These are phyloP conservation scores for Cephalotes varians DNA, from an alignment of 2,888 invertebrate species.

Conservation along the genomic window DNA sequence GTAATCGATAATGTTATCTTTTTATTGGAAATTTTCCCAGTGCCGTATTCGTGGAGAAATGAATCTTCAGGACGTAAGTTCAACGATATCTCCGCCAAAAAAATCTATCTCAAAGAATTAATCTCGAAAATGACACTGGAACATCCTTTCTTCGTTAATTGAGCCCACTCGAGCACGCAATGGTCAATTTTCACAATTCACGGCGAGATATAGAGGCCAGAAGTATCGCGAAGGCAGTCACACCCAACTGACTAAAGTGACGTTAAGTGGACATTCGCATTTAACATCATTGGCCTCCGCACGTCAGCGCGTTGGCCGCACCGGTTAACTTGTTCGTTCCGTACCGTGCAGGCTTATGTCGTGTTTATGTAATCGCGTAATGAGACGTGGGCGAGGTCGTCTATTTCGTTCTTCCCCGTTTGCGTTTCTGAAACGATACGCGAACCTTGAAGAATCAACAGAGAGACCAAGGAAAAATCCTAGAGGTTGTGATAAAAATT, in stretches of 20 bases:
- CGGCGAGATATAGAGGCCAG: constrained; percentile 19
- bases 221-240: constrained; percentile 64
- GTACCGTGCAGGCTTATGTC: constrained; percentile 54
- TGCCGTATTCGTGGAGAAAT: neutral
- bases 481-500: neutral
- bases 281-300: constrained; percentile 70
- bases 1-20: constrained; percentile 21
- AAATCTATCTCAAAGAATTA: neutral
- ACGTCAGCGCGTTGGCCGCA: constrained; percentile 61
- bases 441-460: constrained; percentile 3
- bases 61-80: neutral
- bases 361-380: constrained; percentile 78
- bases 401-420: constrained; percentile 65
- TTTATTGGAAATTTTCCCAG: neutral
- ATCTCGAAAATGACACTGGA: neutral
- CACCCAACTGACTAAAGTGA: constrained; percentile 70
- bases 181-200: constrained; percentile 18
- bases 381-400: constrained; percentile 78
- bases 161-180: neutral
- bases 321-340: constrained; percentile 66
- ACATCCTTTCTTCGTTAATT: neutral
- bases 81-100: neutral
- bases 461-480: neutral
- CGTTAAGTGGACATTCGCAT: constrained; percentile 71
- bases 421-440: constrained; percentile 54